Evolutionary conservation across 2,113 vertebrate genomes (phyloP).

Genomic region (Triplophysa dalaica): DNA sequence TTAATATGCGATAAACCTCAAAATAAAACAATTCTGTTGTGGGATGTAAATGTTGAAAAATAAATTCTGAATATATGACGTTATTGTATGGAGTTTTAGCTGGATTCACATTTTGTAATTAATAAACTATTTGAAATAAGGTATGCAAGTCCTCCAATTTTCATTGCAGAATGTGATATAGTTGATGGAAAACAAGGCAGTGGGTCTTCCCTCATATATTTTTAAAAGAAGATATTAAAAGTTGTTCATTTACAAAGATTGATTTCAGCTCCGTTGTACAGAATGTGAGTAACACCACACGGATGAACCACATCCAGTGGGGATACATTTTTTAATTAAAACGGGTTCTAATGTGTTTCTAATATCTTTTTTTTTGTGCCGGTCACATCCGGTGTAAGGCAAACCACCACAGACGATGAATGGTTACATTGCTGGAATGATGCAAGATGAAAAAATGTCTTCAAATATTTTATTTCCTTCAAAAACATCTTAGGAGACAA

Average conservation of each 20-base stretch:
- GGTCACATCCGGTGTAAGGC: too few relatives aligned
- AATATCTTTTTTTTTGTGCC: too few relatives aligned
- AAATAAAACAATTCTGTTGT: neutral
- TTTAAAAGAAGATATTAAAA: neutral
- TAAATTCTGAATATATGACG: constrained; percentile 47
- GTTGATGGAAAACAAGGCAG: neutral
- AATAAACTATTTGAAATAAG: constrained; percentile 1
- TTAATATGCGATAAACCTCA: constrained; percentile 8
- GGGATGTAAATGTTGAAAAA: constrained; percentile 47
- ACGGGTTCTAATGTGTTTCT: too few relatives aligned
- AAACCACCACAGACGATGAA: neutral
- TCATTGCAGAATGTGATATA: neutral
- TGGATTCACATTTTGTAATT: neutral
- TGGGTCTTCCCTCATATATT: neutral
- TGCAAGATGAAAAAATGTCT: neutral
- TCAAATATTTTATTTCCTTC: neutral
- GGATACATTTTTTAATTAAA: too few relatives aligned
- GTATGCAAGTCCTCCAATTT: neutral
- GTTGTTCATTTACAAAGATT: too few relatives aligned
- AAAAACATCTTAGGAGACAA: neutral
- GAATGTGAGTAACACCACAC: too few relatives aligned
- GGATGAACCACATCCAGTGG: too few relatives aligned
- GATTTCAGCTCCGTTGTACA: too few relatives aligned
- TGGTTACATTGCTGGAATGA: neutral
- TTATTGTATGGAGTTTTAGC: constrained; percentile 9